These are phyloP conservation scores for Neotoma lepida DNA, from an alignment of 2,113 vertebrate genomes.

Conservation along the genomic window DNA sequence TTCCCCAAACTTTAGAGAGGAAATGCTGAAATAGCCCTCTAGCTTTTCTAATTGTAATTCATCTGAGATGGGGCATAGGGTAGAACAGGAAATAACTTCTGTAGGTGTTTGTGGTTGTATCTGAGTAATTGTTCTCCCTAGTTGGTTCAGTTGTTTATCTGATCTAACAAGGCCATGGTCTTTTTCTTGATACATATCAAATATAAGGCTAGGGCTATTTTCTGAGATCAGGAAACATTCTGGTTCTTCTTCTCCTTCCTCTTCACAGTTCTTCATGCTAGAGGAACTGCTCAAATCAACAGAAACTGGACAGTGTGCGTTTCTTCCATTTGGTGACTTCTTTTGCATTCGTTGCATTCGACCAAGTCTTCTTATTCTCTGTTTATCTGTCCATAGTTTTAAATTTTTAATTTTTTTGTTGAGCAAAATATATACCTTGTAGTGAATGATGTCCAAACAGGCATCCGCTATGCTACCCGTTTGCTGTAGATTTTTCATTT, in stretches of 20 bases:
- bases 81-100: constrained; percentile 6
- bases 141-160: neutral
- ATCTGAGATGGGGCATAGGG: neutral
- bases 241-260: neutral
- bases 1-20: neutral
- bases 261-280: neutral
- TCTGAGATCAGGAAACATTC: neutral
- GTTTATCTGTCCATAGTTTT: neutral
- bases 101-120: neutral
- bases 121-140: neutral
- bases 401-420: neutral
- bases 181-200: neutral
- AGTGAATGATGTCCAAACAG: neutral
- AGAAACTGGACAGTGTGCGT: neutral
- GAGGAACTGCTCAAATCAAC: neutral
- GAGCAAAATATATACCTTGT: neutral
- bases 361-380: neutral
- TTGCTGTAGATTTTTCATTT: neutral
- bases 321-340: neutral
- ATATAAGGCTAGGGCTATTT: neutral
- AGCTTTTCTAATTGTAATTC: constrained; percentile 27
- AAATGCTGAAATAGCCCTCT: neutral
- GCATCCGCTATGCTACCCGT: neutral
- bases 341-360: neutral
- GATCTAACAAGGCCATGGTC: neutral